phyloP scores from a whole-genome alignment of 92 coral and sea anemone species.

The Parazoanthus darwini region DNA sequence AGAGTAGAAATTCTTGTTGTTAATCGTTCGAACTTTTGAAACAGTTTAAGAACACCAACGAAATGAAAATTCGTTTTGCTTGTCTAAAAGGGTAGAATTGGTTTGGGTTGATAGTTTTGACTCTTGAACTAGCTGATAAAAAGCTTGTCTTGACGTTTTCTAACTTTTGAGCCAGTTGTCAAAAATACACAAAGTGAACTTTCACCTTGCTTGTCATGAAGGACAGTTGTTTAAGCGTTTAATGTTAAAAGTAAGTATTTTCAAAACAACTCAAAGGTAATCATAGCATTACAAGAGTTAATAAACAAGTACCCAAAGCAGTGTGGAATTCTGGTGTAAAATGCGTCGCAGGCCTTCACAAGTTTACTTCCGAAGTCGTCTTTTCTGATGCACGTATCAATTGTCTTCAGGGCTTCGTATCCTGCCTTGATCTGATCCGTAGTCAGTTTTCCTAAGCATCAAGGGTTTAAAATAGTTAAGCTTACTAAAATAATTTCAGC shows the following conservation, averaged over 20 bases:
- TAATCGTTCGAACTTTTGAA: too few relatives aligned
- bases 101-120: too few relatives aligned
- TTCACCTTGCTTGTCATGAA: too few relatives aligned
- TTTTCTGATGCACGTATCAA: conserved; percentile 80
- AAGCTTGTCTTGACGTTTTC: too few relatives aligned
- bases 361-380: conserved; percentile 83
- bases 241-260: neutral
- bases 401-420: conserved; percentile 82
- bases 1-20: too few relatives aligned
- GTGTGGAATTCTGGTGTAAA: conserved; percentile 96
- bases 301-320: conserved; percentile 82
- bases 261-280: neutral
- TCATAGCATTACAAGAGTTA: neutral
- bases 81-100: too few relatives aligned
- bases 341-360: conserved; percentile 90
- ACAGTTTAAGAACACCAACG: too few relatives aligned
- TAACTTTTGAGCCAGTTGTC: too few relatives aligned
- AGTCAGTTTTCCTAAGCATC: conserved; percentile 80
- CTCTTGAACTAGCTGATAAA: too few relatives aligned
- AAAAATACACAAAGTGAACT: too few relatives aligned
- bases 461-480: neutral
- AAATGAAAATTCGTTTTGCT: too few relatives aligned
- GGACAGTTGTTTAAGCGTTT: too few relatives aligned
- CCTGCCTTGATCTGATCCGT: conserved; percentile 97
- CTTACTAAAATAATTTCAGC: neutral